Evolutionary conservation across 1,140 invertebrate species (phyloP).

Genomic region (Orius insidiosus): DNA sequence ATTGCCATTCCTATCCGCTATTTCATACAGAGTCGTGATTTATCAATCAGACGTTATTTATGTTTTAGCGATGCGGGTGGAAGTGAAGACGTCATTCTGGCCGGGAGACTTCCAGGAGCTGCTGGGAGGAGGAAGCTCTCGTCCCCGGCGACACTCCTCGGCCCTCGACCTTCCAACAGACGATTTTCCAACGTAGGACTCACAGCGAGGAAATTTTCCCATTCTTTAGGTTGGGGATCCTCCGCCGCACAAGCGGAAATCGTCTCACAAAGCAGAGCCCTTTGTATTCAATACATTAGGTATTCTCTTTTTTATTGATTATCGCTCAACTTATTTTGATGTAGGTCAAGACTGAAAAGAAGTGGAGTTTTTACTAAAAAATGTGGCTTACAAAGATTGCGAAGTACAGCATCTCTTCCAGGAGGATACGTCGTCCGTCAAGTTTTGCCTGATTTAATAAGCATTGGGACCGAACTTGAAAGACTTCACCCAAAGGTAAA

Average conservation of each 20-base stretch:
- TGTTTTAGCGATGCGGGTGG: too few species aligned
- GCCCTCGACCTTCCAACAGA: slow-evolving; percentile 21
- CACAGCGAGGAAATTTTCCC: slow-evolving; percentile 37
- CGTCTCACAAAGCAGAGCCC: slow-evolving; percentile 35
- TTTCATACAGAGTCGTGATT: too few species aligned
- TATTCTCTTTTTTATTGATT: slow-evolving; percentile 19
- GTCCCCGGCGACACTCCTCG: slow-evolving; percentile 3
- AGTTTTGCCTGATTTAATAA: slow-evolving; percentile 36
- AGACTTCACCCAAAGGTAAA: slow-evolving; percentile 38
- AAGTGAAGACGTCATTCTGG: too few species aligned
- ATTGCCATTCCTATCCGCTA: too few species aligned
- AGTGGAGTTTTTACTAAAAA: slow-evolving; percentile 47
- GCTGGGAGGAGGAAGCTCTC: slow-evolving; percentile 1
- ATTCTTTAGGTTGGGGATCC: slow-evolving; percentile 43
- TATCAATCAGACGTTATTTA: too few species aligned
- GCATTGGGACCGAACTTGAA: slow-evolving; percentile 43
- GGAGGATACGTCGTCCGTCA: slow-evolving; percentile 30
- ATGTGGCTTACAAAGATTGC: slow-evolving; percentile 44
- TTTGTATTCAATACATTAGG: slow-evolving; percentile 48
- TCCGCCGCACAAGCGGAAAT: slow-evolving; percentile 32
- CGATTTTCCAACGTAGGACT: slow-evolving; percentile 5
- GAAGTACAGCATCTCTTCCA: slow-evolving; percentile 36
- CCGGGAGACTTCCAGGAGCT: too few species aligned
- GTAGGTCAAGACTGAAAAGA: slow-evolving; percentile 21
- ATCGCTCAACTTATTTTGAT: neutral